A percentile compares a stretch with the other conserved stretches of the same genome.
These are phyloP conservation scores for Sarcophaga rosellei DNA, from an alignment of 2,888 invertebrate species.

Conservation along the genomic window DNA sequence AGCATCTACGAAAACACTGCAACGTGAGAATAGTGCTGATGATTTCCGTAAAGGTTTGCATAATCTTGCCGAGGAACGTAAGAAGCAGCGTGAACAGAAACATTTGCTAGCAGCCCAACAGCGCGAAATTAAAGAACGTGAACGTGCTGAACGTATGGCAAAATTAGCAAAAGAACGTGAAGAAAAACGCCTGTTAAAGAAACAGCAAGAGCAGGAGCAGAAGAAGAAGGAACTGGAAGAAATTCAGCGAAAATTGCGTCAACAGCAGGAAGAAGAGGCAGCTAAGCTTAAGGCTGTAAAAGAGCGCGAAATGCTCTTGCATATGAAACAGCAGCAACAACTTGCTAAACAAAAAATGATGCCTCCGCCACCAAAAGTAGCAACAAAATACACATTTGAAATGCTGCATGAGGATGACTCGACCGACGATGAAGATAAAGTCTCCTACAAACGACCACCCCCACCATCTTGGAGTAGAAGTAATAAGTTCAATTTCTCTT, in stretches of 20 bases:
- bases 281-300: constrained; percentile 71
- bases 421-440: constrained; percentile 80
- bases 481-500: constrained; percentile 71
- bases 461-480: constrained; percentile 82
- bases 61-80: constrained; percentile 78
- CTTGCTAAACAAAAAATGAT: constrained; percentile 71
- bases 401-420: constrained; percentile 81
- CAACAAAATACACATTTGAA: constrained; percentile 79
- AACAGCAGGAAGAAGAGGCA: constrained; percentile 75
- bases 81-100: constrained; percentile 80
- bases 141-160: constrained; percentile 78
- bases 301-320: constrained; percentile 76
- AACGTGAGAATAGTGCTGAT: constrained; percentile 79
- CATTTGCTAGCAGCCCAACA: constrained; percentile 77
- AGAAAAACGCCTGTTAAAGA: constrained; percentile 77
- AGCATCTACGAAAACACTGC: constrained; percentile 73
- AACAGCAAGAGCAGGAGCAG: constrained; percentile 76
- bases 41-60: constrained; percentile 78
- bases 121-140: constrained; percentile 80
- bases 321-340: constrained; percentile 73
- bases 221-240: constrained; percentile 78
- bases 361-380: constrained; percentile 74
- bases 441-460: constrained; percentile 75
- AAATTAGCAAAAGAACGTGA: constrained; percentile 79
- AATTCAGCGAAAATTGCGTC: constrained; percentile 76